Evolutionary conservation across 2,888 invertebrate genomes (phyloP), one percentile per base, ranked within the genome.

Genomic region (Eremobia ochroleuca): DNA sequence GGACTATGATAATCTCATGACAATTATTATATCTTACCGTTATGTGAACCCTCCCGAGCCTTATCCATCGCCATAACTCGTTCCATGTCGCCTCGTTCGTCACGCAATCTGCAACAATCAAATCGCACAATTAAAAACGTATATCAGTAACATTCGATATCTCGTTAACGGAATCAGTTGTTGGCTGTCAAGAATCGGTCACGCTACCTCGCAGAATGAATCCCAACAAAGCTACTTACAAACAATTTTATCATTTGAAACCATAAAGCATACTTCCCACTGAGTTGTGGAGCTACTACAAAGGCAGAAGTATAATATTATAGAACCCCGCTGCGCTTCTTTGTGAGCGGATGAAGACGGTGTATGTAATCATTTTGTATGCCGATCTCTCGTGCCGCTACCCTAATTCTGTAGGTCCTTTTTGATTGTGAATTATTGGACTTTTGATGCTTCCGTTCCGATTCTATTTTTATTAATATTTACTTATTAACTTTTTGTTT

Each of bases 41-140:
- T 98, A 97, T 98, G 98, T 92, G 98, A 98, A 95, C 98, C 98
- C 92, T 98, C 98, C 94, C 98, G 97, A 85, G 98, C 98, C 97
- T 99, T 98, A 94, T 98, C 98, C 96, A 98, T 97, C 79, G 98
- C 98, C 94, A 98, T 97, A 88, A 98, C 98, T 94, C 98, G 97
- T 93, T 99, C 98, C 89, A 98, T 98, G 93, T 98, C 98, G 81
- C 98, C 98, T 94, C 98, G 97, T 96, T 99, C 98, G 94, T 99
- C 99, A 92, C 98, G 97, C 97, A 99, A 97, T 97, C 98, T 98
- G 97, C 77, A 98, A 98, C 97, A 97, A 97, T 88, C 84, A 90
- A 84, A 89, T 86, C 79, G 83, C 71, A 88, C 87, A 90, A 90
- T 90, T 87, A 89, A 81, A 82, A 83, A 87, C 85, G 81, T 76